Conservation (phyloP, 2,797 vertebrate genomes). For the Mallotus villosus region DNA sequence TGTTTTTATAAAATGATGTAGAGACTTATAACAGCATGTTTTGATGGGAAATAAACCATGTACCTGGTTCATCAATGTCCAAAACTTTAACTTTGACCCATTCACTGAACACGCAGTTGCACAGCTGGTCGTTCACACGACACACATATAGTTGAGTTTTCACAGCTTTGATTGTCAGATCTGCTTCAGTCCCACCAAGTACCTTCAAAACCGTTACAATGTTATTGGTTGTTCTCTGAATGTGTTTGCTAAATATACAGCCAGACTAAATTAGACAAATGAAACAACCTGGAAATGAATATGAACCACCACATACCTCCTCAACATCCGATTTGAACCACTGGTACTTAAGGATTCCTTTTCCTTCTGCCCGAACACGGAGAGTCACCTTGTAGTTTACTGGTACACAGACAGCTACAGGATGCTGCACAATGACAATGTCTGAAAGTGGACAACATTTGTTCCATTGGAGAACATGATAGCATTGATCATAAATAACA, state of each 20-base stretch:
- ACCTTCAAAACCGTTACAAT: constrained; percentile 54
- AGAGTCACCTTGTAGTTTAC: constrained; percentile 72
- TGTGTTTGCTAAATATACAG: neutral
- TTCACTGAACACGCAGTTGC: constrained; percentile 73
- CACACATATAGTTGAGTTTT: constrained; percentile 76
- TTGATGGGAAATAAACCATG: neutral
- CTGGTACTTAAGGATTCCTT: constrained; percentile 74
- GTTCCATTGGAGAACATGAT: neutral
- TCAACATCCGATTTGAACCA: constrained; percentile 77
- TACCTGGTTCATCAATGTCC: constrained; percentile 66
- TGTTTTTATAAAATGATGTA: no score
- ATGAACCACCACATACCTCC: constrained; percentile 65
- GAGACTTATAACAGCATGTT: no score
- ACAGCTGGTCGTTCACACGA: constrained; percentile 75
- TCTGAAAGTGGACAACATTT: constrained; percentile 60
- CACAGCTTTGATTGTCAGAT: constrained; percentile 70
- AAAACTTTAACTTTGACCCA: constrained; percentile 86
- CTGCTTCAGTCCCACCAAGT: constrained; percentile 67
- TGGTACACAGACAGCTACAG: constrained; percentile 76
- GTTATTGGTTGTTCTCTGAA: neutral
- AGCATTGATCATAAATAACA: neutral
- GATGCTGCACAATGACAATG: constrained; percentile 78
- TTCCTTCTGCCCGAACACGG: constrained; percentile 75
- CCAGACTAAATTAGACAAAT: neutral
- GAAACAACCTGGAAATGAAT: neutral